These are phyloP conservation scores for Sebastes aleutianus DNA, from an alignment of 2,797 vertebrate genomes.

Conservation along the genomic window DNA sequence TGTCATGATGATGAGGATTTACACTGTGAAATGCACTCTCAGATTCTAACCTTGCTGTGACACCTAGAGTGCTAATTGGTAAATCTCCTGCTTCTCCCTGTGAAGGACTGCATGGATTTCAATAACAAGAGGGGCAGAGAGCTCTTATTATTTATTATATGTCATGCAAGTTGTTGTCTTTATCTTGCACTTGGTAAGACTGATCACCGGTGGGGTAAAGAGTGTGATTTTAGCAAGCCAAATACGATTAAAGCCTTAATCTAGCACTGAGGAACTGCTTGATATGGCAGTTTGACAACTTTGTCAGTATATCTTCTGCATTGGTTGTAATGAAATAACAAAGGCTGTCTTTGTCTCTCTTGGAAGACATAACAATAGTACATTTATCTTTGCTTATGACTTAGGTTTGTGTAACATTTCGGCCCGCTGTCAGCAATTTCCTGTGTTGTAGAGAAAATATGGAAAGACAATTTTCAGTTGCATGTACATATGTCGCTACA, in stretches of 20 bases:
- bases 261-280: neutral
- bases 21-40: constrained; percentile 5
- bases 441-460: neutral
- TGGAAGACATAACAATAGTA: neutral
- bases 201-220: neutral
- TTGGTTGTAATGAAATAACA: neutral
- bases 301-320: neutral
- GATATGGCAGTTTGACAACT: neutral
- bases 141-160: neutral
- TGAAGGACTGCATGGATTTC: neutral
- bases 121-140: neutral
- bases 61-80: constrained; percentile 31
- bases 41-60: constrained; percentile 8
- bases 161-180: neutral
- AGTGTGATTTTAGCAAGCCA: neutral
- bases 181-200: neutral
- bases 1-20: constrained; percentile 18
- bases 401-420: neutral
- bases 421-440: neutral
- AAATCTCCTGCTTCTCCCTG: constrained; percentile 2
- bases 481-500: neutral
- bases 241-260: neutral
- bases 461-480: neutral
- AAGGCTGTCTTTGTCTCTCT: neutral
- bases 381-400: neutral